These are phyloP conservation scores for Heliconius hortense DNA, from an alignment of 2,888 invertebrate genomes.

Conservation along the genomic window DNA sequence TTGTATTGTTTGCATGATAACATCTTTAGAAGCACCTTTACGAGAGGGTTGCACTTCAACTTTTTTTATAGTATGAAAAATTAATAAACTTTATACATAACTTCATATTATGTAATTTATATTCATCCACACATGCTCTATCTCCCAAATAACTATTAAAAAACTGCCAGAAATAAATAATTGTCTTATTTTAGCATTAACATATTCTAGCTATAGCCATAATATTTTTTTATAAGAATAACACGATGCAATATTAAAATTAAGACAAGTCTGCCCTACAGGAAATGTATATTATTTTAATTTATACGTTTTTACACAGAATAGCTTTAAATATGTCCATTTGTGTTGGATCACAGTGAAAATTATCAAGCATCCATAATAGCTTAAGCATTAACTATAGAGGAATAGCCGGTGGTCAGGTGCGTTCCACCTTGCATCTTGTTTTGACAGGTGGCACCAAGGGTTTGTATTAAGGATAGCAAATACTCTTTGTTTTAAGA, in stretches of 20 bases:
- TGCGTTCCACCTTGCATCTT: constrained; percentile 68
- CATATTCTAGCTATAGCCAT: neutral
- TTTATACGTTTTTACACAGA: constrained; percentile 17
- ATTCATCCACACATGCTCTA: neutral
- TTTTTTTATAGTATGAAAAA: constrained; percentile 17
- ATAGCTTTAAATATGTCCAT: constrained; percentile 17
- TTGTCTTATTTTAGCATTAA: neutral
- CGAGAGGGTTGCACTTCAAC: constrained; percentile 42
- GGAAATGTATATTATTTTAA: constrained; percentile 20
- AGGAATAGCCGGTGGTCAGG: constrained; percentile 55
- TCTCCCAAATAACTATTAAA: neutral
- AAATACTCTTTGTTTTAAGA: constrained; percentile 48
- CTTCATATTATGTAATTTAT: neutral
- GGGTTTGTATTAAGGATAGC: constrained; percentile 53
- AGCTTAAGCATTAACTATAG: constrained; percentile 30
- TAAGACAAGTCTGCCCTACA: neutral
- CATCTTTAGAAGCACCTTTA: constrained; percentile 54
- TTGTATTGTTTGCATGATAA: constrained; percentile 50
- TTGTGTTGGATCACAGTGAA: constrained; percentile 25
- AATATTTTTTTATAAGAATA: neutral
- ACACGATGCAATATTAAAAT: neutral
- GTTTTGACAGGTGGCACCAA: constrained; percentile 76
- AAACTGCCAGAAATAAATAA: neutral
- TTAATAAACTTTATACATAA: constrained; percentile 4
- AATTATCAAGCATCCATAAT: constrained; percentile 18